phyloP scores from a whole-genome alignment of 2,797 vertebrate genomes.

The Sus cebifrons region DNA sequence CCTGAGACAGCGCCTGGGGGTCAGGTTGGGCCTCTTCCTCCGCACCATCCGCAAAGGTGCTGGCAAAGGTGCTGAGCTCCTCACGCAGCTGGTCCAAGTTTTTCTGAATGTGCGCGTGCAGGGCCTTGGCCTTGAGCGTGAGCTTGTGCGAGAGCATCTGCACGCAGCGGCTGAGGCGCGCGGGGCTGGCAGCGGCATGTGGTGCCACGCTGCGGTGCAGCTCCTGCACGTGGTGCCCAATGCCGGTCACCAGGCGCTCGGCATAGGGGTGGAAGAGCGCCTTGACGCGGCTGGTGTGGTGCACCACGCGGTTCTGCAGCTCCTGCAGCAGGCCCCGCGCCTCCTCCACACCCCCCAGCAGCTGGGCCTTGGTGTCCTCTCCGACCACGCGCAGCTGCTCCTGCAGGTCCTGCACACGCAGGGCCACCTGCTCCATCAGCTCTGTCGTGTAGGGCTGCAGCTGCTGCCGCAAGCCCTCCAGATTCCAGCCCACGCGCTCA shows the following conservation, averaged over 20 bases:
- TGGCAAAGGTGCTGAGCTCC: constrained; percentile 85
- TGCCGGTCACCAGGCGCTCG: constrained; percentile 90
- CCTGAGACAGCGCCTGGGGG: constrained; percentile 85
- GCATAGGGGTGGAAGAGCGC: constrained; percentile 88
- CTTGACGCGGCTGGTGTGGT: constrained; percentile 88
- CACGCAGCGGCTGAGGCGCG: constrained; percentile 85
- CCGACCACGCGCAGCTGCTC: constrained; percentile 84
- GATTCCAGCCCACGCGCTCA: constrained; percentile 88
- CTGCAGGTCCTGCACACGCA: constrained; percentile 87
- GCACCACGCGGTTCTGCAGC: constrained; percentile 83
- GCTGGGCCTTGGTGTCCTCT: constrained; percentile 80
- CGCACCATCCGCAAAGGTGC: neutral
- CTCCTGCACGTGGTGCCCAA: constrained; percentile 85
- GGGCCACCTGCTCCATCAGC: constrained; percentile 87
- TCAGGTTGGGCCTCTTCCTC: neutral
- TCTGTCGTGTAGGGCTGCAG: constrained; percentile 90
- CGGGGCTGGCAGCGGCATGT: constrained; percentile 67
- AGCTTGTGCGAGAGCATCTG: constrained; percentile 88
- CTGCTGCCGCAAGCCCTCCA: constrained; percentile 87
- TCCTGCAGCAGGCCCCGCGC: constrained; percentile 88
- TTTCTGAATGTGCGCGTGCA: constrained; percentile 87
- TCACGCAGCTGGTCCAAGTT: constrained; percentile 92
- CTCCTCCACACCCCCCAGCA: constrained; percentile 91
- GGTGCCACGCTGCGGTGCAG: constrained; percentile 86
- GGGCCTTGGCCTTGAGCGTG: constrained; percentile 82